Percentiles rank a stretch among this genome's conserved stretches.
Evolutionary conservation across 2,888 invertebrate species (phyloP).

Genomic region (Onchidella celtica): DNA sequence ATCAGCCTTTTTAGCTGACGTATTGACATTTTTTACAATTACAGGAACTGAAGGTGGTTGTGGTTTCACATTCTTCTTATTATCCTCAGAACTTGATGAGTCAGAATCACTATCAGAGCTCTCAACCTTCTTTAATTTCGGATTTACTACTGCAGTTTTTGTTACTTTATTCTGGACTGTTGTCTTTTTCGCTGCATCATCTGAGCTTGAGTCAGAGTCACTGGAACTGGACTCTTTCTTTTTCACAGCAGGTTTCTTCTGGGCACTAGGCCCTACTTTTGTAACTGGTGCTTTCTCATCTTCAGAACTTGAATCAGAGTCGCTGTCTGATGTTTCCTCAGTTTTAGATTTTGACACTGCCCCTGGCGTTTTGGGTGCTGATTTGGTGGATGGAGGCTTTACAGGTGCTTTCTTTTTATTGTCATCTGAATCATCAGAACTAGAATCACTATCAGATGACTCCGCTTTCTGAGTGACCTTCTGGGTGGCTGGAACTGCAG

Average conservation of each 20-base stretch:
- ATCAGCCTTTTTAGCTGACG: conserved; percentile 28
- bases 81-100: conserved; percentile 54
- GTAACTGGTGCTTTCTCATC: conserved; percentile 21
- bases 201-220: conserved; percentile 54
- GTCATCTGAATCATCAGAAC: conserved; percentile 43
- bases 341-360: conserved; percentile 49
- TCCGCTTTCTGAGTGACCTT: conserved; percentile 53
- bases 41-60: background rate
- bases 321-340: conserved; percentile 51
- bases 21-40: background rate
- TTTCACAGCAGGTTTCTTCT: conserved; percentile 25
- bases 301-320: conserved; percentile 35
- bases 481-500: conserved; percentile 39
- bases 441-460: conserved; percentile 53
- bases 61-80: background rate
- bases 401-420: conserved; percentile 25
- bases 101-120: conserved; percentile 37
- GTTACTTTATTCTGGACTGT: background rate
- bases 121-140: conserved; percentile 37
- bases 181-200: conserved; percentile 53
- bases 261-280: conserved; percentile 11
- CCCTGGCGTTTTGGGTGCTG: conserved; percentile 27
- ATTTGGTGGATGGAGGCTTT: background rate
- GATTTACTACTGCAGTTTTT: background rate
- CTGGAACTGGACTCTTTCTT: conserved; percentile 62